Evolutionary conservation across 2,797 vertebrate species (phyloP), one percentile per base, ranked within the genome.

Genomic region (Triplophysa bombifrons): DNA sequence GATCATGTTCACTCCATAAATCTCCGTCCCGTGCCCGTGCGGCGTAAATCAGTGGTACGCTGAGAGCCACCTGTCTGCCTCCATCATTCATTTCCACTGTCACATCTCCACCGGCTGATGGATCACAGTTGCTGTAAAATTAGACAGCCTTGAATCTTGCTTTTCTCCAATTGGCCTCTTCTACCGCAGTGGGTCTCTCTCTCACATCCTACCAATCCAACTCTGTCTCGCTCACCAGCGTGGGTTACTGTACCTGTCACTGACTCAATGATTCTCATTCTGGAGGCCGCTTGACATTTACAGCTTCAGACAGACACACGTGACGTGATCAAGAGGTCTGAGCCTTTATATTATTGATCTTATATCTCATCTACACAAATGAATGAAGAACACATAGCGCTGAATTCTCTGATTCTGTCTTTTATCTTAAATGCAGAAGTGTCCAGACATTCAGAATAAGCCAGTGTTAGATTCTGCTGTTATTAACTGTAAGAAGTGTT

Each of bases 121-220:
- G 97, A 99, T 99, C 96, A 94, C 96, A 96, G 95, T 96, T 96
- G 94, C 96, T 95, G 95, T 95, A 96, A 97, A 98, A 98, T 98
- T 98, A 99, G 97, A 98, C 97, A 98, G 97, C 96, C 95, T 97
- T 98, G 97, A 99, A 98, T 99, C 95, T 96, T 94, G 96, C 97
- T 98, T 95, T 95, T 97, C 97, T 95, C 95, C 97, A 93, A 97
- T 98, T 97, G 97, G 96, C 95, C 96, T 96, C 95, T 95, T 94
- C 93, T 91, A 93, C 30, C 85, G 84, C 91, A 89, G 95, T 97
- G 96, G 96, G 95, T 95, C 96, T 96, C 46, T 48, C 46, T 96
- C 46, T 48, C 46, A 3, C 46, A 48, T 95, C 65, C 88, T 85
- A 88, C 86, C 84, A 80, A 61, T n/a, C 14, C 4, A 70, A 60